Evolutionary conservation across 1,140 invertebrate genomes (phyloP).

Genomic region (Hylyphantes graminicola): DNA sequence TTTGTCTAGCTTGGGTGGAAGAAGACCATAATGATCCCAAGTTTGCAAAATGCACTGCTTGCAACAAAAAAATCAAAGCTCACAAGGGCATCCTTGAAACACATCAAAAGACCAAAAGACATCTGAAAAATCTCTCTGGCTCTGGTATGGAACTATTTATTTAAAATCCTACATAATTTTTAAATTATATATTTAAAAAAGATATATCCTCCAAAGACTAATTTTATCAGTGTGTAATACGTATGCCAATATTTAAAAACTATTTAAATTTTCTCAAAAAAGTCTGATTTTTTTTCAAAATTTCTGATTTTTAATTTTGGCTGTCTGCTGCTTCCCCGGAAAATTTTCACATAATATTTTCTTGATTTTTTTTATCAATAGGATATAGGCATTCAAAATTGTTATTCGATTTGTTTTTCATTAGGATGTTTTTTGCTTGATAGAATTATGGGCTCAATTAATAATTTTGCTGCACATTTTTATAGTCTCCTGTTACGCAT

Average conservation of each 20-base stretch:
- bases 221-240: neutral
- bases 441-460: too few species aligned
- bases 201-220: neutral
- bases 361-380: too few species aligned
- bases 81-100: conserved; percentile 50
- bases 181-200: neutral
- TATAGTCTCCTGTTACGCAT: too few species aligned
- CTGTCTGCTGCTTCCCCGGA: too few species aligned
- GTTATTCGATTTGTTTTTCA: too few species aligned
- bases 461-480: too few species aligned
- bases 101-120: conserved; percentile 54
- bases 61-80: conserved; percentile 52
- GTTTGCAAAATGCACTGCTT: conserved; percentile 41
- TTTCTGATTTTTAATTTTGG: too few species aligned
- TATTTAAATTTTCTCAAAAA: neutral
- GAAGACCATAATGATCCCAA: conserved; percentile 45
- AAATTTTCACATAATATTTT: too few species aligned
- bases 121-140: conserved; percentile 44
- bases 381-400: too few species aligned
- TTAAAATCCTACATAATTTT: neutral
- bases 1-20: conserved; percentile 40
- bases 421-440: too few species aligned
- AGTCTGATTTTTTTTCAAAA: neutral
- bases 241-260: too few species aligned
- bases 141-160: conserved; percentile 29